Evolutionary conservation across 1,140 invertebrate species (phyloP).

Genomic region (Conopomorpha cramerella): DNA sequence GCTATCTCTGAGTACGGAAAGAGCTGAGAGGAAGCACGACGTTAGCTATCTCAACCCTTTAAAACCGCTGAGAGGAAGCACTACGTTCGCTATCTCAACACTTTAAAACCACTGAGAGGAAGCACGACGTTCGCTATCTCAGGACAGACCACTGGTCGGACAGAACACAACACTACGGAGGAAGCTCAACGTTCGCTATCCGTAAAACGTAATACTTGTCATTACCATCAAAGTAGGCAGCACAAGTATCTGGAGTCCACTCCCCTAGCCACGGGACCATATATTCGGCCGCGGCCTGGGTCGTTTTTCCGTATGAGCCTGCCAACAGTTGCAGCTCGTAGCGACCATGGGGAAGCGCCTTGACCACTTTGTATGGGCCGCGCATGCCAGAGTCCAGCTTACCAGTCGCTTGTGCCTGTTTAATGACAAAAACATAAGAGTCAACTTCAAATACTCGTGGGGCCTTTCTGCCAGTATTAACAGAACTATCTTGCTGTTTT

Average conservation of each 20-base stretch:
- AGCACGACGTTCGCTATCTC: background rate
- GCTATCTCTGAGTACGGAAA: no score
- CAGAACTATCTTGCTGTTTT: background rate
- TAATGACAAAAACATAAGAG: slow-evolving; percentile 1
- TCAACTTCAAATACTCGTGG: background rate
- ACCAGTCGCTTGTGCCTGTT: background rate
- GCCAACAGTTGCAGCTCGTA: background rate
- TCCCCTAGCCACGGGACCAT: background rate
- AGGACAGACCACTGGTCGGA: background rate
- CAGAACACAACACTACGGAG: background rate
- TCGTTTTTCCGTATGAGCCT: background rate
- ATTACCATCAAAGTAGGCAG: slow-evolving; percentile 1
- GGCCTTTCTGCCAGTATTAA: background rate
- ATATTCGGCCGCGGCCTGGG: slow-evolving; percentile 1
- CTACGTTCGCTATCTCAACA: background rate
- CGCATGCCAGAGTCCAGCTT: slow-evolving; percentile 1
- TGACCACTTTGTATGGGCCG: background rate
- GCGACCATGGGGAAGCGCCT: background rate
- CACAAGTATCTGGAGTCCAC: slow-evolving; percentile 1
- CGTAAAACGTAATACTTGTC: background rate
- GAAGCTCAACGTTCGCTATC: background rate
- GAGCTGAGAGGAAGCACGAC: background rate
- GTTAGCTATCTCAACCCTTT: background rate
- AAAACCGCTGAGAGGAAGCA: background rate
- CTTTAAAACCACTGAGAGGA: background rate